Evolutionary conservation across 2,797 vertebrate species (phyloP).

Genomic region (Steatocranus sp.): DNA sequence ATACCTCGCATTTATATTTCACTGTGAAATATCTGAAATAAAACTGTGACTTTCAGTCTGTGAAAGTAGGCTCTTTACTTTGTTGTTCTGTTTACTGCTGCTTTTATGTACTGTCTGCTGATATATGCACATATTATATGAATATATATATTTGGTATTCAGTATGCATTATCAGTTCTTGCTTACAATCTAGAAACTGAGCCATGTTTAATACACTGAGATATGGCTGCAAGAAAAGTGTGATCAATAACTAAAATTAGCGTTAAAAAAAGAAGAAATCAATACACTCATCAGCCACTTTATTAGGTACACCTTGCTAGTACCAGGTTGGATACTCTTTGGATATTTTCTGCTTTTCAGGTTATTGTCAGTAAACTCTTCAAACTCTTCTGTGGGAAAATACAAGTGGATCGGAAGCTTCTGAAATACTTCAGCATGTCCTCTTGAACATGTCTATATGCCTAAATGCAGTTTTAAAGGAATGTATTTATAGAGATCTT

Average conservation of each 20-base stretch:
- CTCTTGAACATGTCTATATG: not conserved
- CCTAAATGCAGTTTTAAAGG: not conserved
- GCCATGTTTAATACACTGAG: not conserved
- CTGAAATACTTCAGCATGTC: not conserved
- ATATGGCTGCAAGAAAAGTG: not conserved
- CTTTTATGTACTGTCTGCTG: not conserved
- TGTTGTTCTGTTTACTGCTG: not conserved
- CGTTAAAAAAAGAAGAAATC: not conserved
- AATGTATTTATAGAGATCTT: not conserved
- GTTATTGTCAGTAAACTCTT: not conserved
- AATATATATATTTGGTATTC: not conserved
- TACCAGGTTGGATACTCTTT: not conserved
- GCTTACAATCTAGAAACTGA: not conserved
- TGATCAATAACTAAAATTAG: not conserved
- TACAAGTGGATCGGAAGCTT: not conserved
- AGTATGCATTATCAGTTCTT: not conserved
- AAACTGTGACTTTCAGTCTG: slow-evolving; percentile 29
- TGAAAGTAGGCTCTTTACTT: not conserved
- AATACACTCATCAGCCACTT: not conserved
- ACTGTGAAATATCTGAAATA: slow-evolving; percentile 32
- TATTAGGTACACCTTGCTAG: not conserved
- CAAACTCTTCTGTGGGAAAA: not conserved
- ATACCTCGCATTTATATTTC: slow-evolving; percentile 61
- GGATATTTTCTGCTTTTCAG: not conserved
- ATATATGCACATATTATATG: not conserved